phyloP scores from a whole-genome alignment of 2,797 vertebrate genomes.

The Chiroxiphia lanceolata region DNA sequence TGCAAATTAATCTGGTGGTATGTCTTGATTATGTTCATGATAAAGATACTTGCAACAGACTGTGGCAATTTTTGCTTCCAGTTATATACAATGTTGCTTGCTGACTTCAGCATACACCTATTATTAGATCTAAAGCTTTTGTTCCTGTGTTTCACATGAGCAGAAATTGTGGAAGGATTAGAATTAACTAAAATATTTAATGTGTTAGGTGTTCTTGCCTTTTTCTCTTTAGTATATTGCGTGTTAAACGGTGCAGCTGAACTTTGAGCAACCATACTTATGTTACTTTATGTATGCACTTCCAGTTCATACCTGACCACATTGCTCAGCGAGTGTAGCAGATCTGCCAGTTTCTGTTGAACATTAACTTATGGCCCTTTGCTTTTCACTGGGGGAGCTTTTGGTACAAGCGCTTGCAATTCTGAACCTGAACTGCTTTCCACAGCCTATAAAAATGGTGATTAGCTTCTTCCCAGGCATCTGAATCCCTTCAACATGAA shows the following conservation, averaged over 20 bases:
- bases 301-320: slow-evolving; percentile 2
- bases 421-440: slow-evolving; percentile 14
- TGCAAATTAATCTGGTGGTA: not conserved
- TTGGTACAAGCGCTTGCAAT: slow-evolving; percentile 23
- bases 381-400: slow-evolving; percentile 15
- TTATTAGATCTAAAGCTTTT: not conserved
- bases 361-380: slow-evolving; percentile 42
- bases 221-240: not conserved
- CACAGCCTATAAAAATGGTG: slow-evolving; percentile 40
- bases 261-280: not conserved
- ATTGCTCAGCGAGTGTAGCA: not conserved
- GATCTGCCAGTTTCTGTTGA: slow-evolving; percentile 37
- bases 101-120: not conserved
- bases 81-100: not conserved
- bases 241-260: not conserved
- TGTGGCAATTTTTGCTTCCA: not conserved
- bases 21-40: not conserved
- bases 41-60: not conserved
- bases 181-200: not conserved
- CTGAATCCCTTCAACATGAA: slow-evolving; percentile 35
- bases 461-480: slow-evolving; percentile 57
- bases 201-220: not conserved
- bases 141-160: not conserved
- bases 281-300: not conserved
- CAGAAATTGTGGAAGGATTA: not conserved